phyloP scores from a whole-genome alignment of 2,113 vertebrate species.

The Nycticebus coucang region DNA sequence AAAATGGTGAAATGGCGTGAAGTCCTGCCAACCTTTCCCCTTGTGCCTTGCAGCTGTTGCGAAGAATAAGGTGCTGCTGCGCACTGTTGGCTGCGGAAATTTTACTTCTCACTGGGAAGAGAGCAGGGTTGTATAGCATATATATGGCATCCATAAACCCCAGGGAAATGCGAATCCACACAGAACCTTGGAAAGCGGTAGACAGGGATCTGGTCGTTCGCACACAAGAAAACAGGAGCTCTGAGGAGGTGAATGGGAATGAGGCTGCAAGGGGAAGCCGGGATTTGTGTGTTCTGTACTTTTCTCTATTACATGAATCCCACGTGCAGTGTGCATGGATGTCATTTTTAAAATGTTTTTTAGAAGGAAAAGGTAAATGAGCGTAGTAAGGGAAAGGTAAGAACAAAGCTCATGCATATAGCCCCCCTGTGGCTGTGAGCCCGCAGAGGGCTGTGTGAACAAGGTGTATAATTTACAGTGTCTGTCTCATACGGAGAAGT shows the following conservation, averaged over 20 bases:
- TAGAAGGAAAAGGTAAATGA: neutral
- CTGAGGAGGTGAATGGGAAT: neutral
- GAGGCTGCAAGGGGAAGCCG: rapidly evolving
- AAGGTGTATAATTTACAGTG: rapidly evolving
- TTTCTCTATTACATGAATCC: neutral
- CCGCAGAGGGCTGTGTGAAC: neutral
- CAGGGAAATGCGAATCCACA: neutral
- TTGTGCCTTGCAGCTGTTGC: neutral
- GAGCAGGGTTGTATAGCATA: neutral
- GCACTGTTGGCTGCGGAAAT: neutral
- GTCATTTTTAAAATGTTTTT: neutral
- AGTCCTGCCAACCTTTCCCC: neutral
- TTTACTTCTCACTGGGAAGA: neutral
- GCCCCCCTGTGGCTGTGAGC: rapidly evolving
- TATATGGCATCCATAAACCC: neutral
- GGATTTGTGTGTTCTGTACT: neutral
- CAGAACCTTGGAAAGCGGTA: neutral
- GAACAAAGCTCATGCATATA: rapidly evolving
- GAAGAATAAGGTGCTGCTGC: neutral
- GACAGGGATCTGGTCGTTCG: no score
- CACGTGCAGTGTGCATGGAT: neutral
- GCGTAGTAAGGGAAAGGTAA: neutral
- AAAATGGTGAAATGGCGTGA: neutral
- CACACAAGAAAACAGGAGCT: neutral
- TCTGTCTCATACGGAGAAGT: neutral